Conservation (phyloP, 2,113 vertebrate genomes). For the Eretmochelys imbricata region DNA sequence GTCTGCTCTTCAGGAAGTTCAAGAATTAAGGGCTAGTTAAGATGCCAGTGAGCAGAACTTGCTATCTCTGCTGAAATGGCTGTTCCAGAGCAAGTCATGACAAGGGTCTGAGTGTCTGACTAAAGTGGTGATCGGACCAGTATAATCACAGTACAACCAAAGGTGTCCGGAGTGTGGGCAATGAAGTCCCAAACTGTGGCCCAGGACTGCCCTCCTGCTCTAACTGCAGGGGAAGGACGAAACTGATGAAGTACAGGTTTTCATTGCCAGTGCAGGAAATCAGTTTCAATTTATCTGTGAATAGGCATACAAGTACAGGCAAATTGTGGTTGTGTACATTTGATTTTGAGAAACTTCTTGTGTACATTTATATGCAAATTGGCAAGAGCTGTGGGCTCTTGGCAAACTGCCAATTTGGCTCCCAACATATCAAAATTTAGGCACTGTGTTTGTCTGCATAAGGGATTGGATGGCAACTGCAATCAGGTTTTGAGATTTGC, state of each 20-base stretch:
- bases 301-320: not conserved
- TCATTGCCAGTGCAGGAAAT: not conserved
- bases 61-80: not conserved
- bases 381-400: not conserved
- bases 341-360: not conserved
- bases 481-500: not conserved
- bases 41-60: not conserved
- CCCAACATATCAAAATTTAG: not conserved
- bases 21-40: not conserved
- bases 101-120: not conserved
- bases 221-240: not conserved
- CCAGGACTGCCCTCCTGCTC: not conserved
- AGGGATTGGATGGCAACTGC: rapidly evolving
- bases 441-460: not conserved
- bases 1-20: not conserved
- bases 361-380: not conserved
- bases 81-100: not conserved
- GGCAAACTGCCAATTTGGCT: not conserved
- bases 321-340: not conserved
- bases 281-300: rapidly evolving
- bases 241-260: too few species aligned
- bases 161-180: not conserved
- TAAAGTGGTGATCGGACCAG: not conserved
- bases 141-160: not conserved
- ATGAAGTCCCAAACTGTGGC: not conserved